phyloP scores from a whole-genome alignment of 2,113 vertebrate species.

The Microcebus murinus region DNA sequence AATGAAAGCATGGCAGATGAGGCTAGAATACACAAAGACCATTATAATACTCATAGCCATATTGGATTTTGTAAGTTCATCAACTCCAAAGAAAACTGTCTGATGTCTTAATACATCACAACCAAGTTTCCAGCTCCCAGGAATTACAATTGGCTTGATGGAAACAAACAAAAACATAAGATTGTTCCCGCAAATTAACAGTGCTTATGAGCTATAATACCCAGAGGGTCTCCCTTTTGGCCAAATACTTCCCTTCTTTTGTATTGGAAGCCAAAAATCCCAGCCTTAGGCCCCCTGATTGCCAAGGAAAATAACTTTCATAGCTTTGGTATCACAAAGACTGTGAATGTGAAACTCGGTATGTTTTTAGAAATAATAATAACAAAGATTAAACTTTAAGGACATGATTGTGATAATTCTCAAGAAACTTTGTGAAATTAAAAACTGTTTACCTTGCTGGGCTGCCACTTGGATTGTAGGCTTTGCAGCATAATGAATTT shows the following conservation, averaged over 20 bases:
- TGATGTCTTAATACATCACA: background rate
- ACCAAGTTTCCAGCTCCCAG: background rate
- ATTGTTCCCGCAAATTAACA: background rate
- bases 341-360: background rate
- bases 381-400: background rate
- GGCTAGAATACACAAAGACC: background rate
- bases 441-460: background rate
- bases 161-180: slow-evolving; percentile 13
- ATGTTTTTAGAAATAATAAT: slow-evolving; percentile 1
- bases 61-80: background rate
- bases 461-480: slow-evolving; percentile 77
- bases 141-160: slow-evolving; percentile 16
- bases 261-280: background rate
- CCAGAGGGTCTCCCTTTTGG: background rate
- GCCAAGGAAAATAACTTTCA: background rate
- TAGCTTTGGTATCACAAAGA: background rate
- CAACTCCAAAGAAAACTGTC: background rate
- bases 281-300: background rate
- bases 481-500: slow-evolving; percentile 91
- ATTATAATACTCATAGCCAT: background rate
- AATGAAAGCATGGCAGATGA: background rate
- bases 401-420: background rate
- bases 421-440: background rate
- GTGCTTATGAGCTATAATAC: background rate
- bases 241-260: background rate